Percentiles rank a stretch among this genome's conserved stretches.
Conservation (phyloP, 2,888 invertebrate genomes). For the Drosophila atroscutellata region DNA sequence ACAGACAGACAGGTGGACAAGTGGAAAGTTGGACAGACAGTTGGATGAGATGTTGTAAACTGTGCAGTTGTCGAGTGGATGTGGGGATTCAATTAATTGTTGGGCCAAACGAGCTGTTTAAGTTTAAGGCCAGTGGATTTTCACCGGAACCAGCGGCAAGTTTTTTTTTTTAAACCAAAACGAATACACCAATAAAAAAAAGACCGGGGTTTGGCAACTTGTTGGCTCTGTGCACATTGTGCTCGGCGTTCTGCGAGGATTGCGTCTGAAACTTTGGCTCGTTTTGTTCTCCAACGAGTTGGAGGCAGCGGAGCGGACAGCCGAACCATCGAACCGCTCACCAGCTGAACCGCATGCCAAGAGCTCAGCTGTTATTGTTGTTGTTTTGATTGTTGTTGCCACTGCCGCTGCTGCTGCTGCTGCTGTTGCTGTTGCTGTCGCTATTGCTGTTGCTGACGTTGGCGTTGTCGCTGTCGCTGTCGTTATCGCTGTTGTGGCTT, state of each 20-base stretch:
- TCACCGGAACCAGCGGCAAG: slow-evolving; percentile 71
- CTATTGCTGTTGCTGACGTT: slow-evolving; percentile 14
- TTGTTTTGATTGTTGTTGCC: slow-evolving; percentile 35
- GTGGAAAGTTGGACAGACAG: slow-evolving; percentile 9
- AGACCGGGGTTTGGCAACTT: neutral
- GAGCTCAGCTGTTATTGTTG: slow-evolving; percentile 70
- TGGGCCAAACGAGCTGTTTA: slow-evolving; percentile 66
- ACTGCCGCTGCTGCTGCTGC: slow-evolving; percentile 20
- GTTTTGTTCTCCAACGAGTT: slow-evolving; percentile 60
- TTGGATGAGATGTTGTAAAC: slow-evolving; percentile 55
- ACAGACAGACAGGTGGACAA: neutral
- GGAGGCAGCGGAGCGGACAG: slow-evolving; percentile 67
- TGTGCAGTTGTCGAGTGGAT: slow-evolving; percentile 60
- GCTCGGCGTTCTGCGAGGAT: neutral
- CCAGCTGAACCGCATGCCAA: slow-evolving; percentile 55
- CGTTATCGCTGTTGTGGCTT: slow-evolving; percentile 70
- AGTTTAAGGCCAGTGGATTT: slow-evolving; percentile 60
- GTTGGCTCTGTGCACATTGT: neutral
- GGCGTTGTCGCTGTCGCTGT: slow-evolving; percentile 40
- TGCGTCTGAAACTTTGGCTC: slow-evolving; percentile 36
- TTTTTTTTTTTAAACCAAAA: slow-evolving; percentile 34
- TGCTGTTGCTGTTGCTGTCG: slow-evolving; percentile 2
- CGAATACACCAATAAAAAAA: neutral
- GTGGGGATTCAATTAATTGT: slow-evolving; percentile 74
- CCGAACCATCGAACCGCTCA: slow-evolving; percentile 43